Evolutionary conservation across 1,140 invertebrate species (phyloP), one percentile per base, ranked within the genome.

Genomic region (Drosophila eugracilis): DNA sequence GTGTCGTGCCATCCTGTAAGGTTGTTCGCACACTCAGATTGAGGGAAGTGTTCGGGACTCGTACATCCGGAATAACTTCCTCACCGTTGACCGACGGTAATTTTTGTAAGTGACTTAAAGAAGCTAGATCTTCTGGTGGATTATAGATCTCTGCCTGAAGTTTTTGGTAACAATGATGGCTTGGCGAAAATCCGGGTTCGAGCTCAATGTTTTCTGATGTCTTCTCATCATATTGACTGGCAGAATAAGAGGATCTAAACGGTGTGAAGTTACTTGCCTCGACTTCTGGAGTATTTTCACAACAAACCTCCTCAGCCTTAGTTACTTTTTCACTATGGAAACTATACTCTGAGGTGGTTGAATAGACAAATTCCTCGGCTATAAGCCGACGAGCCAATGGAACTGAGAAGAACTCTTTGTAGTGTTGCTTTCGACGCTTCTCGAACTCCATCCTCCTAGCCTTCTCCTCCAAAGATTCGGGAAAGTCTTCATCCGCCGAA

Each of bases 401-500:
- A 3, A 89, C 84, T 0, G 84, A 66, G 0, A 47, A 5, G 22
- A 60, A 89, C 10, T 89, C 84, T 53, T 69, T 89, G 49, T 89
- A 79, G 47, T 89, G 84, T 6, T 55, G 5, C 22, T 71, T 89
- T 19, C 84, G 78, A 9, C 84, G 79, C 1, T 63, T 65, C 21
- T 89, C 78, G 19, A 89, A 89, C 4, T 79, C 75, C 28, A 79
- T 4, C 1, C 84, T 69, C 3, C 74, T 65, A 7, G 72, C 77
- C 12, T 49, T 75, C 9, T 89, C 86, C 21, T 89, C 85, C 0
- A 83, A 3, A 0, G 84, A 75, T 32, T 89, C 85, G 0, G 80
- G 76, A 26, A 28, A 89, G 4, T 89, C 85, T 0, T 86, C 85
- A 3, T 89, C 85, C 17, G 41, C 75, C 3, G 83, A 88, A 1